Base-by-base conservation (phyloP, 2,888 invertebrate genomes). In the Serrognathus titanus region DNA sequence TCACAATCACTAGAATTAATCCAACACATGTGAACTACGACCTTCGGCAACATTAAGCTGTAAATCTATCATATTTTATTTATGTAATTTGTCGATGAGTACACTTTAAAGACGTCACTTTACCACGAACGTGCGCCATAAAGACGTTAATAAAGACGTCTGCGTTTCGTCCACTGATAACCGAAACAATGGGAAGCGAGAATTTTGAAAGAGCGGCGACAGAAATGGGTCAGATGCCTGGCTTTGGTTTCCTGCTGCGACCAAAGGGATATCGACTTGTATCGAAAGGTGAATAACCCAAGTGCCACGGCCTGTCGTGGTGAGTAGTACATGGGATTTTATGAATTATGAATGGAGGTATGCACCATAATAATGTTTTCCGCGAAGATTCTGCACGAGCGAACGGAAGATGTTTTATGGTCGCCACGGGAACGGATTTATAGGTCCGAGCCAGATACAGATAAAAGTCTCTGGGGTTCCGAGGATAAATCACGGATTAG, bases 221-320 rank as follows among this genome's bases (percentile, higher is more conserved):
- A 60, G 61, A 65, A 66, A 66, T 66, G 55, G 66, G 66, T 66
- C 66, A 66, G 63, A 64, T 61, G 16, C 16, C n/a, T 16, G 16
- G 62, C 62, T 60, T 58, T 60, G 64, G 16, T 65, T 66, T 66
- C 66, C 66, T 66, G 66, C 64, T 64, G 60, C 60, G 16, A 16
- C 16, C 16, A 56, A 48, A 61, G 63, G 66, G 66, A 16, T 16
- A 16, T 16, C 16, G 16, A 16, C 16, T 16, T 16, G 16, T 16
- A 59, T 64, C 58, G 59, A 63, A 66, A 66, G 66, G 66, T 66
- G 66, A 66, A 66, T 63, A 65, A 66, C 64, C 66, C 63, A 16
- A 16, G 16, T 16, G 52, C 11, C 11, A 2, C 41, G 11, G 41
- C n/a, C 13, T 16, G 41, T 41, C 16, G 16, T 16, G 16, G 16